Evolutionary conservation across 2,113 vertebrate species (phyloP).

Genomic region (Paraplagusia blochii): DNA sequence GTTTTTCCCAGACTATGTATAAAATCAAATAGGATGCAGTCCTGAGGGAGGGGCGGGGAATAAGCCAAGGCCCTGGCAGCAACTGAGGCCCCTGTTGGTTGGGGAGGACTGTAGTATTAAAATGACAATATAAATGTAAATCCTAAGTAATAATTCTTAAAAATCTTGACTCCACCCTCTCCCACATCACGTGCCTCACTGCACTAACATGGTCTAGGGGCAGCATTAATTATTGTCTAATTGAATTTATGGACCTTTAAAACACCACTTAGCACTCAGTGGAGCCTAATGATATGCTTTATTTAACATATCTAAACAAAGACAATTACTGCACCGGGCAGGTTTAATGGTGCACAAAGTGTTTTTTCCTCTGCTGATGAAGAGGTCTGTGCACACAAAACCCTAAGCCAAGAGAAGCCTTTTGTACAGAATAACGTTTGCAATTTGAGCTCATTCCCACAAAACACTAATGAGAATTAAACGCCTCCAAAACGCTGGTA

Average conservation of each 20-base stretch:
- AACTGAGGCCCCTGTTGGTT: conserved; percentile 80
- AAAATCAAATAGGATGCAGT: conserved; percentile 78
- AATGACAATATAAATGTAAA: conserved; percentile 86
- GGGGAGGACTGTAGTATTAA: conserved; percentile 76
- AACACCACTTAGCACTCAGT: conserved; percentile 75
- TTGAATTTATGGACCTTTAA: conserved; percentile 82
- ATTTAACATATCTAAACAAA: conserved; percentile 80
- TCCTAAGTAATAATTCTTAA: conserved; percentile 80
- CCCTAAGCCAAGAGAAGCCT: conserved; percentile 39
- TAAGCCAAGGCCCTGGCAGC: conserved; percentile 77
- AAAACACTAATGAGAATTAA: conserved; percentile 7
- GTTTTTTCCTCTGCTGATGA: conserved; percentile 55
- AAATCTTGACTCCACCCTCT: conserved; percentile 60
- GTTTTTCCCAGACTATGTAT: conserved; percentile 67
- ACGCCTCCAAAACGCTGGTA: not conserved
- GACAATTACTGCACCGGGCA: conserved; percentile 65
- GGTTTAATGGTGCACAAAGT: conserved; percentile 69
- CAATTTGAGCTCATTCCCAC: conserved; percentile 9
- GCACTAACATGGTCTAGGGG: conserved; percentile 56
- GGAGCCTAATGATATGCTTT: conserved; percentile 78
- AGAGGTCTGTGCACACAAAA: conserved; percentile 47
- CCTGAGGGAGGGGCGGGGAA: conserved; percentile 74
- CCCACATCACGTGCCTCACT: conserved; percentile 51
- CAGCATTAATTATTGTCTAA: conserved; percentile 76
- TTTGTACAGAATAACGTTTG: conserved; percentile 6